Evolutionary conservation across 2,797 vertebrate species (phyloP).

Genomic region (Pantherophis alleghaniensis): DNA sequence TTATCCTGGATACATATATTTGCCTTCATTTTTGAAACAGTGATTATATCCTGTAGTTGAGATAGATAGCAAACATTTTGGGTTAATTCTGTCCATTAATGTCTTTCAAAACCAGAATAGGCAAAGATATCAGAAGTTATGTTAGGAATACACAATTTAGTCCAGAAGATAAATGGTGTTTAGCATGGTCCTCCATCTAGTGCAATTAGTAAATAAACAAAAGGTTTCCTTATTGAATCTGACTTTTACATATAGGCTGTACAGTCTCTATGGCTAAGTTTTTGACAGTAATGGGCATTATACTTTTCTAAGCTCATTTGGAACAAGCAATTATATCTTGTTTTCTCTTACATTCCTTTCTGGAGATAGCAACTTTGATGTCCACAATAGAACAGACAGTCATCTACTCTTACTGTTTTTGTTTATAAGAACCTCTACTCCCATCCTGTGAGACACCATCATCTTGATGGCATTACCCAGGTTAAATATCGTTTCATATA

Average conservation of each 20-base stretch:
- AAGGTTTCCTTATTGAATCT: background rate
- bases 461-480: too few relatives aligned
- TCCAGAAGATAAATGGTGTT: background rate
- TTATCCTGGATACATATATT: background rate
- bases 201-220: background rate
- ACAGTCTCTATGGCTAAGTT: background rate
- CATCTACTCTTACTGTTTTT: too few relatives aligned
- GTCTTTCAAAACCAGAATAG: background rate
- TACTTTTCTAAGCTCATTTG: background rate
- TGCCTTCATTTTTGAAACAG: background rate
- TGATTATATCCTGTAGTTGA: background rate
- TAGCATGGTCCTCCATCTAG: background rate
- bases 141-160: background rate
- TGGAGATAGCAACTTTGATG: background rate
- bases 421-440: too few relatives aligned
- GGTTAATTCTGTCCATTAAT: background rate
- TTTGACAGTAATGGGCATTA: background rate
- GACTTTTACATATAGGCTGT: background rate
- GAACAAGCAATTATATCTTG: background rate
- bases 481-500: too few relatives aligned
- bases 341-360: background rate
- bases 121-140: background rate
- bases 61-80: background rate
- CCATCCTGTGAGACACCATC: too few relatives aligned
- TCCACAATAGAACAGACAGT: too few relatives aligned